phyloP scores from a whole-genome alignment of 2,797 vertebrate species.

The Callimico goeldii region DNA sequence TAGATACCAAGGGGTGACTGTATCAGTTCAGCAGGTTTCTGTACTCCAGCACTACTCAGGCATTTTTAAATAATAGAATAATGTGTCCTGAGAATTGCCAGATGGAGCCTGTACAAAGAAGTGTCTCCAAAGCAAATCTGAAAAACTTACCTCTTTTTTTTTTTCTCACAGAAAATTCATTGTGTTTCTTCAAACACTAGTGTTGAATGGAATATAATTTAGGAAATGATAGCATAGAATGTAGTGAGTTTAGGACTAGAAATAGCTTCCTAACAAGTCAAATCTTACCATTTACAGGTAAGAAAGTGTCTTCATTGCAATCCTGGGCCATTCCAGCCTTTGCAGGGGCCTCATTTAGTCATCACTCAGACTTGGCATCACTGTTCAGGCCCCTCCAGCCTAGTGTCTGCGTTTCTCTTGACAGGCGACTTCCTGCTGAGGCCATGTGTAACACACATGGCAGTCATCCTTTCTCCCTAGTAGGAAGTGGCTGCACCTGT shows the following conservation, averaged over 20 bases:
- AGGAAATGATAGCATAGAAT: neutral
- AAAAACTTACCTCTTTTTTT: neutral
- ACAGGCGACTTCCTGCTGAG: neutral
- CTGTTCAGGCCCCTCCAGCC: neutral
- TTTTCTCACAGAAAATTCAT: neutral
- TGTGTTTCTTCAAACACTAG: neutral
- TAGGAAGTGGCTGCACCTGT: conserved; percentile 11
- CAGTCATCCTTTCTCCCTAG: neutral
- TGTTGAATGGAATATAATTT: neutral
- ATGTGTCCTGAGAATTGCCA: neutral
- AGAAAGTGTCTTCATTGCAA: neutral
- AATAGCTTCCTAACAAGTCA: neutral
- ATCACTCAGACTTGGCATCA: neutral
- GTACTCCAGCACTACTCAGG: neutral
- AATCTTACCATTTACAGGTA: neutral
- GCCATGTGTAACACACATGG: neutral
- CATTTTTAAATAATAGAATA: neutral
- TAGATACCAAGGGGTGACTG: neutral
- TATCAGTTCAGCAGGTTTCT: neutral
- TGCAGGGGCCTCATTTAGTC: neutral
- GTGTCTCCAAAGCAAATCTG: neutral
- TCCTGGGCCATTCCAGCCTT: neutral
- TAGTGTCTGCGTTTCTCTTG: neutral
- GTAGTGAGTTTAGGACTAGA: neutral
- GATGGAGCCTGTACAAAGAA: neutral